These are phyloP conservation scores for Plutella xylostella DNA, from an alignment of 2,888 invertebrate genomes.

Conservation along the genomic window DNA sequence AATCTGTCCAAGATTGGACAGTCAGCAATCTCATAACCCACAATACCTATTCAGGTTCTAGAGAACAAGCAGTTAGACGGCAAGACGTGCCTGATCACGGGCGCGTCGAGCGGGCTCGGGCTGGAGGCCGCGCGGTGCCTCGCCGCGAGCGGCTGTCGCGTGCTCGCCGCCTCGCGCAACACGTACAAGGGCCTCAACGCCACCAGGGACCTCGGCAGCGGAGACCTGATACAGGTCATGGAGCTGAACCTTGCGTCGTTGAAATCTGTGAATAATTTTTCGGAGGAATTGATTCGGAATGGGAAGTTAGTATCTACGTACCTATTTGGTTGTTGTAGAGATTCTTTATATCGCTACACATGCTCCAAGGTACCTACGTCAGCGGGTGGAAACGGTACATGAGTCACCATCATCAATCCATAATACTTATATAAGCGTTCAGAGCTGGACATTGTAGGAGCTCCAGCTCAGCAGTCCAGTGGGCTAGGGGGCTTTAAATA, in stretches of 20 bases:
- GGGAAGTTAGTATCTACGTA: no score
- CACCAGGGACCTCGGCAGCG: constrained; percentile 29
- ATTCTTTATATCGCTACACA: no score
- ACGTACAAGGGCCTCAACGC: constrained; percentile 67
- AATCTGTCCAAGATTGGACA: no score
- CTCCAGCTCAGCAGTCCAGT: no score
- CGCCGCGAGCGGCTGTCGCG: constrained; percentile 83
- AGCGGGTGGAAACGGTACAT: no score
- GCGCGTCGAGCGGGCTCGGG: constrained; percentile 96
- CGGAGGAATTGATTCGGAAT: constrained; percentile 31
- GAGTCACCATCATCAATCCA: no score
- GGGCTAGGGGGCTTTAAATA: no score
- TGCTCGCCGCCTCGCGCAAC: constrained; percentile 88
- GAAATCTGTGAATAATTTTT: constrained; percentile 42
- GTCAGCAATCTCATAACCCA: no score
- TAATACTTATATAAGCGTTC: no score
- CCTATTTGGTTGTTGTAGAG: no score
- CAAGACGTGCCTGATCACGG: constrained; percentile 88
- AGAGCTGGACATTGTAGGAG: no score
- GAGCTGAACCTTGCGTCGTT: constrained; percentile 49
- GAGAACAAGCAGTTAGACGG: constrained; percentile 85
- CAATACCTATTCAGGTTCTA: constrained; percentile 61
- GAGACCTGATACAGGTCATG: constrained; percentile 29
- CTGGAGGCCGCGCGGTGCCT: constrained; percentile 88
- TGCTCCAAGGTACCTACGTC: no score